Base-by-base conservation (phyloP, 2,797 vertebrate species). In the Lithobates pipiens region DNA sequence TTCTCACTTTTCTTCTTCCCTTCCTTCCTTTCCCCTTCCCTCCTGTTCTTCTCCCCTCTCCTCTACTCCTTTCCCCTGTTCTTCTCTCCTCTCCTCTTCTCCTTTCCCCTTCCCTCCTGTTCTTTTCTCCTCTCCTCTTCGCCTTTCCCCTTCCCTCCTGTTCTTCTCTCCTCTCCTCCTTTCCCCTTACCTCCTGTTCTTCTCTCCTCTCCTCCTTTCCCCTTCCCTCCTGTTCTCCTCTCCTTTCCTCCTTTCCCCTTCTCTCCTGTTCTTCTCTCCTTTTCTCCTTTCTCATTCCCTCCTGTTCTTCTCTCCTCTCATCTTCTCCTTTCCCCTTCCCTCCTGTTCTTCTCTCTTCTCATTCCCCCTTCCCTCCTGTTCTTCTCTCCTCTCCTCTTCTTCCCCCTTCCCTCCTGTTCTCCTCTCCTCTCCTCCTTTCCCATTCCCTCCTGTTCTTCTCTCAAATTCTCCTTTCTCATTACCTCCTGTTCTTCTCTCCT, bases 391-490 rank as follows among this genome's bases (percentile, higher is more conserved):
- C 44, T 46, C 44, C 10, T 46, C 44, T 13, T 3, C 11, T 11
- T 42, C 5, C 42, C 42, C 1, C 10, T 42, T 8, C 7, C 4
- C 54, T 57, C 4, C 11, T 5, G 21, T 4, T 7, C 54, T 6
- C 15, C 21, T 21, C 36, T 27, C 32, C 10, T 71, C 1, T 34
- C 29, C 27, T 69, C 67, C 10, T 32, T 46, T 10, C 1, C 8
- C 23, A 8, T 36, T 18, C 8, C 10, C 16, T 3, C 46, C 21
- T 10, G 2, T 46, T 1, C 2, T 10, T 21, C 11, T 25, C 3
- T 77, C 32, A n/a, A n/a, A n/a, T 18, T 89, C 0, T 89, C 91
- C 0, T 93, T 91, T 25, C 10, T 9, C 1, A 3, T 25, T 4
- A 10, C 10, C 18, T 5, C 46, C 23, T 63, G 0, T 16, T 13